A percentile compares a stretch with the other conserved stretches of the same genome.
Evolutionary conservation across 2,113 vertebrate species (phyloP).

Genomic region (Protomyctophum bolini): DNA sequence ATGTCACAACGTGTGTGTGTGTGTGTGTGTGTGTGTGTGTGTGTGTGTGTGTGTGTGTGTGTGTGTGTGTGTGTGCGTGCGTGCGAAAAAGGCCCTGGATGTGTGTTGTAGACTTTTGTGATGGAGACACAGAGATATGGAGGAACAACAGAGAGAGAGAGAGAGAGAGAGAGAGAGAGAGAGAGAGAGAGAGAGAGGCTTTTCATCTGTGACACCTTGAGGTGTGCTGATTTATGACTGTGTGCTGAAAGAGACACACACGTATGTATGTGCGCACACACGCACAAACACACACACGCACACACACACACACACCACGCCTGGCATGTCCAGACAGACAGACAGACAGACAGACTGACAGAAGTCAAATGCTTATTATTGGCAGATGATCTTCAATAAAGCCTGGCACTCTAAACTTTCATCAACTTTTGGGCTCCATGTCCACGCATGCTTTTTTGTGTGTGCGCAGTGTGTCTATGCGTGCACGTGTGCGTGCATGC

Average conservation of each 20-base stretch:
- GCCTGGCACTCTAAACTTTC: too few relatives aligned
- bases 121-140: neutral
- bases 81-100: too few relatives aligned
- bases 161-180: neutral
- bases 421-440: too few relatives aligned
- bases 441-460: neutral
- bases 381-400: too few relatives aligned
- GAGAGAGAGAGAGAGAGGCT: neutral
- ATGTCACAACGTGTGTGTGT: neutral
- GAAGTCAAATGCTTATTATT: neutral
- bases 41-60: too few relatives aligned
- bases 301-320: conserved; percentile 40
- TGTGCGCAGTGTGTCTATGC: neutral
- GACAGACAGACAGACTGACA: conserved; percentile 41
- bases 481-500: neutral
- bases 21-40: too few relatives aligned
- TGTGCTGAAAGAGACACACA: conserved; percentile 22
- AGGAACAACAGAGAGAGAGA: neutral
- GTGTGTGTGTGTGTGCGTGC: too few relatives aligned
- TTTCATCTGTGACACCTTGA: neutral
- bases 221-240: conserved; percentile 62
- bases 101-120: conserved; percentile 18
- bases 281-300: conserved; percentile 9
- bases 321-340: conserved; percentile 61
- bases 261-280: neutral